Percentiles rank a stretch among this genome's conserved stretches.
phyloP scores from a whole-genome alignment of 2,113 vertebrate genomes.

The Anolis sagrei region DNA sequence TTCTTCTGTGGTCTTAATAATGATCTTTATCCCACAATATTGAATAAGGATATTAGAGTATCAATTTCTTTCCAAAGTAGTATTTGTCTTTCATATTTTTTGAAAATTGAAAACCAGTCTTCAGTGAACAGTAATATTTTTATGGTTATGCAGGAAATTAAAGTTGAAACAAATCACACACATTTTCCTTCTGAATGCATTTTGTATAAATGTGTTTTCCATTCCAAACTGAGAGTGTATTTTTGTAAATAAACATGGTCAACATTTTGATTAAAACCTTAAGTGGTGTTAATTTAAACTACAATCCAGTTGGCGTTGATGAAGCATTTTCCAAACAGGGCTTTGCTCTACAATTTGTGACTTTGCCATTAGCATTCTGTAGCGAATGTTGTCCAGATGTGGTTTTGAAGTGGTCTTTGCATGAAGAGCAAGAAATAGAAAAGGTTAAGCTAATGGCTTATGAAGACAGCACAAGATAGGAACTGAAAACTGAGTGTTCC shows the following conservation, averaged over 20 bases:
- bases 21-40: neutral
- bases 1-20: conserved; percentile 12
- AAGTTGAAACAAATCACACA: neutral
- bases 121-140: neutral
- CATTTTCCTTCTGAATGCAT: conserved; percentile 22
- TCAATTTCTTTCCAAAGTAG: neutral
- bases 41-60: neutral
- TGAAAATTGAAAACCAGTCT: neutral
- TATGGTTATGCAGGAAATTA: neutral
- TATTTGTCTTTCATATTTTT: neutral
- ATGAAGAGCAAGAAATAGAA: conserved; percentile 49
- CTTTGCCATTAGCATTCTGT: conserved; percentile 82
- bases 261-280: conserved; percentile 17
- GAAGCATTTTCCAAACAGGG: conserved; percentile 87
- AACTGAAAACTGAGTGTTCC: neutral
- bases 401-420: conserved; percentile 88
- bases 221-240: conserved; percentile 45
- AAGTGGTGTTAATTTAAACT: conserved; percentile 56
- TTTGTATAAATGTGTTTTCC: conserved; percentile 31
- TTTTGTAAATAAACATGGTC: conserved; percentile 50
- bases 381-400: conserved; percentile 74
- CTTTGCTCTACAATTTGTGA: conserved; percentile 84
- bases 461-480: neutral
- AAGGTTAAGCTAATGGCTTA: conserved; percentile 11
- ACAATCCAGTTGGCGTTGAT: conserved; percentile 64